Conservation (phyloP, 2,888 invertebrate genomes). For the Drepanosiphum platanoidis region DNA sequence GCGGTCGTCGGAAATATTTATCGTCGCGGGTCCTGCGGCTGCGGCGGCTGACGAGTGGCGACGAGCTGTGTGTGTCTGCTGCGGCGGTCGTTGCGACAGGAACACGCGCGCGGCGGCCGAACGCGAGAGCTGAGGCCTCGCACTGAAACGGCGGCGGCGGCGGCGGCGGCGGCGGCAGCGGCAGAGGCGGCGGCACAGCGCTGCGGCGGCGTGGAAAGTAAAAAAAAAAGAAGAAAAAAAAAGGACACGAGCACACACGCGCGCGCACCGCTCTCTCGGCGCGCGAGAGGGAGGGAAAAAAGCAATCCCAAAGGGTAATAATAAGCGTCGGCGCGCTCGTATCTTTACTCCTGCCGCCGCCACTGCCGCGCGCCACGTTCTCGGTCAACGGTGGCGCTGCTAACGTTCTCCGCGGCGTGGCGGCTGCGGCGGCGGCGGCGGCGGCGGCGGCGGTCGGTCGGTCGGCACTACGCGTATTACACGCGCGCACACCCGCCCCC, state of each 20-base stretch:
- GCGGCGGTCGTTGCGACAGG: not conserved
- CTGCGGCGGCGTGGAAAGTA: constrained; percentile 9
- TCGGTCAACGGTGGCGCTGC: not conserved
- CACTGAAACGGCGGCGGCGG: constrained; percentile 29
- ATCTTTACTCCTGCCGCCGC: not conserved
- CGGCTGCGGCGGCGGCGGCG: no score
- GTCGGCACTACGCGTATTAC: not conserved
- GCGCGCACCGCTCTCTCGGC: not conserved
- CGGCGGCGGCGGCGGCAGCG: no score
- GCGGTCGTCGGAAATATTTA: not conserved
- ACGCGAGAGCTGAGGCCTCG: constrained; percentile 49
- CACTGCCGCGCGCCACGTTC: not conserved
- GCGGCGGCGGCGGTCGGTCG: not conserved
- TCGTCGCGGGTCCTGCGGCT: not conserved
- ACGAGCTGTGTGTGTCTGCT: not conserved
- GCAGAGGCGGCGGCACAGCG: no score
- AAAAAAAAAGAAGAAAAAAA: not conserved
- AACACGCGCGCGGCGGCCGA: constrained; percentile 50
- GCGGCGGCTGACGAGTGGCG: not conserved
- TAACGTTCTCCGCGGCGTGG: not conserved
- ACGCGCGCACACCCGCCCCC: not conserved
- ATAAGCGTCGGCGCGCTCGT: constrained; percentile 56
- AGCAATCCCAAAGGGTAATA: constrained; percentile 50
- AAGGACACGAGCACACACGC: no score
- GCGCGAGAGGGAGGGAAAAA: not conserved